Evolutionary conservation across 2,797 vertebrate species (phyloP), one percentile per base, ranked within the genome.

Genomic region (Molossus molossus): DNA sequence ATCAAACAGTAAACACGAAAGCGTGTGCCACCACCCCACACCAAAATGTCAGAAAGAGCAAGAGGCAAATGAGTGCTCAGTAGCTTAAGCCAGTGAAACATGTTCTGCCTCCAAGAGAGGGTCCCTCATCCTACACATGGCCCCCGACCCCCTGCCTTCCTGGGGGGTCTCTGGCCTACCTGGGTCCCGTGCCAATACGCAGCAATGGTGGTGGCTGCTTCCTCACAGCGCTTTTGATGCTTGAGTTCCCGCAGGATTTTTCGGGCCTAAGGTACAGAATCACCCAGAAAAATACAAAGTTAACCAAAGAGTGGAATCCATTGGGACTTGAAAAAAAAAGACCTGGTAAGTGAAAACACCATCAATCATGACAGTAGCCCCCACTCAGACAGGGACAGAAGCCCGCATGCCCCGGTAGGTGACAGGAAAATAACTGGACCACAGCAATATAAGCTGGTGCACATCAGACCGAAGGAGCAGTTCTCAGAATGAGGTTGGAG

Each of bases 161-260:
- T 9, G 20, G 23, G 87, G 62, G 58, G 10, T 5, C 10, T 69
- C 64, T 4, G 87, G 58, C 96, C 97, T 99, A 99, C 99, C 99
- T 99, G 99, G 81, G 99, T 99, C 70, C 99, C 99, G 0, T 99
- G 99, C 99, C 99, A 99, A 75, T 98, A 99, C 0, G 99, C 99
- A 0, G 99, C 97, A 67, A 99, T 99, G 91, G 99, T 99, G 25
- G 99, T 99, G 96, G 96, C 99, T 0, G 99, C 99, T 97, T 99
- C 99, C 29, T 99, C 97, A 37, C 99, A 99, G 53, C 98, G 98
- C 96, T 99, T 99, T 97, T 99, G 99, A 76, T 99, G 99, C 93
- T 99, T 99, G 90, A 99, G 99, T 33, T 99, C 99, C 90, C 99
- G 98, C 96, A 99, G 98, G 96, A 99, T 98, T 96, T 99, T 99